phyloP scores from a whole-genome alignment of 2,888 invertebrate species.

The Drosophila rellima region DNA sequence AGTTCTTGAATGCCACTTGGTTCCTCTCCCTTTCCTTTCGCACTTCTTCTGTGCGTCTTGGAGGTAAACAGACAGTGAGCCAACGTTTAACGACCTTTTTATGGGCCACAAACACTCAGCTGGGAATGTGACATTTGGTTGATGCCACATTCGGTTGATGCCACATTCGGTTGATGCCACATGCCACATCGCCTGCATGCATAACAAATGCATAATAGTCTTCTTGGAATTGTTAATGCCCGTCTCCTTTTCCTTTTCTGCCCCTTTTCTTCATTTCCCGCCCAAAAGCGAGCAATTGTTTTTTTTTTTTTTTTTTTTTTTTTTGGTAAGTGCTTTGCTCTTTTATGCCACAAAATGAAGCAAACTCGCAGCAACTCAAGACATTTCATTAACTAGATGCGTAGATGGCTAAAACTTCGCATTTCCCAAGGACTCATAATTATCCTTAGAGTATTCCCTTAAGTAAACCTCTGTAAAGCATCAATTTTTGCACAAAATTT shows the following conservation, averaged over 20 bases:
- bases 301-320: not conserved
- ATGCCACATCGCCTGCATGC: constrained; percentile 54
- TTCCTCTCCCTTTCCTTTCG: no score
- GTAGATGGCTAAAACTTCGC: not conserved
- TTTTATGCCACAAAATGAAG: constrained; percentile 20
- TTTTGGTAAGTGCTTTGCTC: constrained; percentile 11
- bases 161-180: constrained; percentile 39
- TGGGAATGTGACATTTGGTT: constrained; percentile 58
- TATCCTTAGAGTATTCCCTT: not conserved
- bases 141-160: constrained; percentile 40
- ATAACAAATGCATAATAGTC: constrained; percentile 61
- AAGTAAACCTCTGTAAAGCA: not conserved
- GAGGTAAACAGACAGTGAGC: not conserved
- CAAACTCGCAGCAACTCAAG: constrained; percentile 1
- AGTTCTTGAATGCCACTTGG: no score
- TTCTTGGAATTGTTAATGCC: constrained; percentile 52
- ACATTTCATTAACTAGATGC: constrained; percentile 18
- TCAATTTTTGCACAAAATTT: no score
- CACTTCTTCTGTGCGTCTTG: not conserved
- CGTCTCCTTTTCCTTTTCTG: not conserved
- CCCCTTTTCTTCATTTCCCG: not conserved
- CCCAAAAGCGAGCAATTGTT: constrained; percentile 21
- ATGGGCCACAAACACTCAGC: constrained; percentile 44
- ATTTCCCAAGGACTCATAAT: not conserved
- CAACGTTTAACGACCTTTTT: constrained; percentile 58